Evolutionary conservation across 2,797 vertebrate genomes (phyloP), one percentile per base, ranked within the genome.

Genomic region (Anisognathus igniventris): DNA sequence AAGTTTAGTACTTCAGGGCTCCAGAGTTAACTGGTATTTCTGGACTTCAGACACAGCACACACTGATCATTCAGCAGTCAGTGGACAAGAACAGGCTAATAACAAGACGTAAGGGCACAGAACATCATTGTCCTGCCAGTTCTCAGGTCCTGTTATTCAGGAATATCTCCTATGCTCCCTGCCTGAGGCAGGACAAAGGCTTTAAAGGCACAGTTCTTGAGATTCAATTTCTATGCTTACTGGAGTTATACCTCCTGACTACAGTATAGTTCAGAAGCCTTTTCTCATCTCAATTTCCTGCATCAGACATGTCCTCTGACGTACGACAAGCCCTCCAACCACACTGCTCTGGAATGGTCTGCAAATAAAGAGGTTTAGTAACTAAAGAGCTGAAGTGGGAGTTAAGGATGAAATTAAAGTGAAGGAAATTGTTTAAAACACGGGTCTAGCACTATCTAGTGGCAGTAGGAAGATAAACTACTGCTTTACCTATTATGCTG

Each of bases 391-490:
- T 91, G 12, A 80, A 83, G 54, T 24, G n/a, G 35, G 72, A 90
- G 28, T 67, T n/a, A 76, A 79, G 51, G 61, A 65, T 7, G 30
- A 90, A 68, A 86, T 58, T 24, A n/a, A 80, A 91, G 65, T 2
- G 48, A 92, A 84, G 70, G 57, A 79, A 73, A 78, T 19, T 22
- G 57, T 84, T 93, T 86, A 88, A 94, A 91, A 81, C 45, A 81
- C 56, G 73, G 27, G 79, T 83, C 68, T 95, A 89, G 93, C 95
- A 92, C 92, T 94, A 92, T 57, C 95, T 94, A 95, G 89, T 90
- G 95, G 89, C 60, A 84, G n/a, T 5, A 92, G 42, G 31, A 75
- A 83, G 64, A 28, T 12, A 78, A 80, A 72, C 37, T 23, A 40
- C 31, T 66, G 50, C 20, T 83, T 88, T 51, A 83, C 6, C n/a